Conservation (phyloP, 2,113 vertebrate species). For the Syngnathus scovelli region DNA sequence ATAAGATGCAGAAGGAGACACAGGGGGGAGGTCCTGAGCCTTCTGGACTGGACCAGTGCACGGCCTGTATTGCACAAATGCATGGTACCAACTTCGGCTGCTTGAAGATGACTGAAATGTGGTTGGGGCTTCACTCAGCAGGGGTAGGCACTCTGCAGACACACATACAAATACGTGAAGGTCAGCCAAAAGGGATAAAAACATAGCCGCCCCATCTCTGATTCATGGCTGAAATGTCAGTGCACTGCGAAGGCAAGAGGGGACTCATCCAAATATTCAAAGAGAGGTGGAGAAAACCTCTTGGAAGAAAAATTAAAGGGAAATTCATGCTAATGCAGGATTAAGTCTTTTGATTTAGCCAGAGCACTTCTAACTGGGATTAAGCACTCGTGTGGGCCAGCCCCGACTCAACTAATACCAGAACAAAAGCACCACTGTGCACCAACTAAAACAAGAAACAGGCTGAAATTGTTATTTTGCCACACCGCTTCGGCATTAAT, state of each 20-base stretch:
- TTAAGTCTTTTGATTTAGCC: slow-evolving; percentile 54
- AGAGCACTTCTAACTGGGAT: slow-evolving; percentile 53
- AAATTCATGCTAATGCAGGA: slow-evolving; percentile 57
- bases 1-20: slow-evolving; percentile 48
- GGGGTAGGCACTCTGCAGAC: slow-evolving; percentile 60
- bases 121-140: slow-evolving; percentile 47
- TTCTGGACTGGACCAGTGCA: slow-evolving; percentile 31
- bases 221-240: slow-evolving; percentile 39
- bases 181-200: slow-evolving; percentile 21
- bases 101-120: slow-evolving; percentile 30
- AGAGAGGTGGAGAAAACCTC: slow-evolving; percentile 24
- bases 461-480: slow-evolving; percentile 48
- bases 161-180: slow-evolving; percentile 26
- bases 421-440: slow-evolving; percentile 52
- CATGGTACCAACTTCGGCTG: slow-evolving; percentile 49
- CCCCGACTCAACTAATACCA: slow-evolving; percentile 53
- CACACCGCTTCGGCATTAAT: slow-evolving; percentile 44
- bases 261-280: slow-evolving; percentile 20
- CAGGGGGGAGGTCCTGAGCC: slow-evolving; percentile 36
- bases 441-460: slow-evolving; percentile 51
- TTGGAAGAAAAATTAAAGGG: slow-evolving; percentile 47
- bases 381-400: slow-evolving; percentile 47
- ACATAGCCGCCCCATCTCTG: slow-evolving; percentile 18
- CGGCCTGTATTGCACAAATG: slow-evolving; percentile 38
- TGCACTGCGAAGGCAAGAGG: background rate